Conservation (phyloP, 2,113 vertebrate genomes). For the Boulengeromyrus knoepffleri region DNA sequence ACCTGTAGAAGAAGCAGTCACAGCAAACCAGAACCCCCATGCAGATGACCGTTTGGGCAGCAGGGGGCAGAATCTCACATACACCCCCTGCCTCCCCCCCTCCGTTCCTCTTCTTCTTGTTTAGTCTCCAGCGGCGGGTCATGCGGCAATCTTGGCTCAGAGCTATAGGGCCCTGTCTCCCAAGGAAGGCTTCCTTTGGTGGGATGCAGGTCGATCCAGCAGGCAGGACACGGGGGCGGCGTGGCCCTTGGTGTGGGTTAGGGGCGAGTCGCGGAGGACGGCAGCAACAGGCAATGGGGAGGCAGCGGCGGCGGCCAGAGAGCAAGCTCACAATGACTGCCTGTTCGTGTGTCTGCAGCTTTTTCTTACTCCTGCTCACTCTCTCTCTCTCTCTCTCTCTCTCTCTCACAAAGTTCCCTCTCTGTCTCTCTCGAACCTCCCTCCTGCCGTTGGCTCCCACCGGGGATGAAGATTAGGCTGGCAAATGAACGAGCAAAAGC, state of each 20-base stretch:
- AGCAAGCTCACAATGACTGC: not conserved
- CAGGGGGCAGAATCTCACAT: conserved; percentile 22
- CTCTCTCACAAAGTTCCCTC: not conserved
- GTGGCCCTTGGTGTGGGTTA: not conserved
- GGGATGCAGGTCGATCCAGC: not conserved
- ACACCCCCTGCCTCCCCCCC: not conserved
- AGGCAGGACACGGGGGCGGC: not conserved
- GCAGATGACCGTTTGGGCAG: conserved; percentile 37
- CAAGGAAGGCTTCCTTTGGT: not conserved
- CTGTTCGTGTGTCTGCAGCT: not conserved
- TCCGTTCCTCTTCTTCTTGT: not conserved
- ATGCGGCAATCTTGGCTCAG: not conserved
- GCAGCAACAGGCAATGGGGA: not conserved
- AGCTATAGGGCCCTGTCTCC: not conserved
- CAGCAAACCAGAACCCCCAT: conserved; percentile 72
- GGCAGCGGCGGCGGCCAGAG: not conserved
- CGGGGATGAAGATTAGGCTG: conserved; percentile 63
- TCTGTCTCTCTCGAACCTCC: conserved; percentile 17
- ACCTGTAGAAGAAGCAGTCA: conserved; percentile 75
- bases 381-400: conserved; percentile 6
- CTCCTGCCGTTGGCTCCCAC: conserved; percentile 41
- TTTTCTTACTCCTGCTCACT: not conserved
- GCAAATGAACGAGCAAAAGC: conserved; percentile 61
- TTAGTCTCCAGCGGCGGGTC: not conserved
- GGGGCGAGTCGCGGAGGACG: not conserved